Base-by-base conservation (phyloP, 2,888 invertebrate species). In the Boloria selene region DNA sequence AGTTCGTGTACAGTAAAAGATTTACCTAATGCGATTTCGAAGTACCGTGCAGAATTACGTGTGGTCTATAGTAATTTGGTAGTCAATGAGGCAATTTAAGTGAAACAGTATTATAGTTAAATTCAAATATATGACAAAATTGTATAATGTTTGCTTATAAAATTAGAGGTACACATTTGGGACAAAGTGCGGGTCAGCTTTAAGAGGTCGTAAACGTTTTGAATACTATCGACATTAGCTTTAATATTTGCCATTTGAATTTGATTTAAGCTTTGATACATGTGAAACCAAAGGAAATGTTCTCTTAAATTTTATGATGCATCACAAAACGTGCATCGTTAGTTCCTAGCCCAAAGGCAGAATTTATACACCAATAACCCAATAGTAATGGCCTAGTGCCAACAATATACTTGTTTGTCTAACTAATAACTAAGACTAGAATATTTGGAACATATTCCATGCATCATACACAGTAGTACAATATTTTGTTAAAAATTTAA, bases 1-100 rank as follows among this genome's bases (percentile, higher is more conserved):
- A 77, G 78, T 75, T 76, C 78, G 76, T 82, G 82, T 82, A 78
- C 77, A 75, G 76, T 77, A 76, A 79, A 78, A 83, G 83, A 83
- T 83, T 84, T 79, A 81, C 79, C 79, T 82, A 85, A 83, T 83
- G 81, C 77, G 78, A 82, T 83, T 85, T 81, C 71, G 74, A 77
- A 79, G 77, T 80, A 81, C 77, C 80, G 77, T 82, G 79, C 79
- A 75, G 75, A 77, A 77, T 75, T 81, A 82, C 79, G 81, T 82
- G 82, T 79, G 80, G 80, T 77, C 81, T 72, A 74, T 69, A 72
- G 74, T 75, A 74, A 85, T 88, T 87, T 85, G 84, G 80, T 83
- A 85, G 81, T 86, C 85, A 86, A 85, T 84, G 81, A 85, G 80
- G 72, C 77, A 78, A 80, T 83, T 82, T 82, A 79, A 77, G 79